phyloP scores from a whole-genome alignment of 2,113 vertebrate genomes.

The Myocastor coypus region DNA sequence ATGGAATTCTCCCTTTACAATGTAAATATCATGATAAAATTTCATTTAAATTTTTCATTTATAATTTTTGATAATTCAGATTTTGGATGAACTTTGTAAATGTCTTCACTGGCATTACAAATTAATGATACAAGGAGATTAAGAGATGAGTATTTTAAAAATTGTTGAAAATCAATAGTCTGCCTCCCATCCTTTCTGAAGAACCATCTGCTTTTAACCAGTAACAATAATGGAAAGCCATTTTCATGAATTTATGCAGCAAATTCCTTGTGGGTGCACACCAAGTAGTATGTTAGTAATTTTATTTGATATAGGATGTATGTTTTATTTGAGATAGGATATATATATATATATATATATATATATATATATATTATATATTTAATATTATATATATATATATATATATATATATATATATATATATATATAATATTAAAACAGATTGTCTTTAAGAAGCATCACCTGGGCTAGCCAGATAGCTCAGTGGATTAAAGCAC shows the following conservation, averaged over 20 bases:
- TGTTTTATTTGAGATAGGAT: background rate
- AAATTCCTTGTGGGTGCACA: slow-evolving; percentile 16
- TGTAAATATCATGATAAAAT: slow-evolving; percentile 43
- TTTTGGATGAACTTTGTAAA: background rate
- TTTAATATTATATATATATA: no score
- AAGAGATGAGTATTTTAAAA: slow-evolving; percentile 16
- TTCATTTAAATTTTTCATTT: slow-evolving; percentile 51
- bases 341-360: no score
- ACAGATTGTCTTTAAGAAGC: slow-evolving; percentile 35
- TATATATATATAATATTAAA: slow-evolving; percentile 58
- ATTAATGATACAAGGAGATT: background rate
- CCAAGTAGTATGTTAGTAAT: slow-evolving; percentile 2
- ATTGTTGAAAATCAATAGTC: background rate
- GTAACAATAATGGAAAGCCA: background rate
- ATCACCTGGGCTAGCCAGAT: background rate
- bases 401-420: no score
- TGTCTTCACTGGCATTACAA: slow-evolving; percentile 14
- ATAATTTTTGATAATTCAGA: slow-evolving; percentile 29
- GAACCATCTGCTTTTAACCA: background rate
- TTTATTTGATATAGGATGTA: background rate
- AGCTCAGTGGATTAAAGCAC: no score
- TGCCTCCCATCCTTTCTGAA: background rate
- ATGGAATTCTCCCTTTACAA: slow-evolving; percentile 40
- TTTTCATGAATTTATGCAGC: background rate
- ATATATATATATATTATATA: no score